Base-by-base conservation (phyloP, 2,888 invertebrate species). In the Ctenicera cuprea region DNA sequence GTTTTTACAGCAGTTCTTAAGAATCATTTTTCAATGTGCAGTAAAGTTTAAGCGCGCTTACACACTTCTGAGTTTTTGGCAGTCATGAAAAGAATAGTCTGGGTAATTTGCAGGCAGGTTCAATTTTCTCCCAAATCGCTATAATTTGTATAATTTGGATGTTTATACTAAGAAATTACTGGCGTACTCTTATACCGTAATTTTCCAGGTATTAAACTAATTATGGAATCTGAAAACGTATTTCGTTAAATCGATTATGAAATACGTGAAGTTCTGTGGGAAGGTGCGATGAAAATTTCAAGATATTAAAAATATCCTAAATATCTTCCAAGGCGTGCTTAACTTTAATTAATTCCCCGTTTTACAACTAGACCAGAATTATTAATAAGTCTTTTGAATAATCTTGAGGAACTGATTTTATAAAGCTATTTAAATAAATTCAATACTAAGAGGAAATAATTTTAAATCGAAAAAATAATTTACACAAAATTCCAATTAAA, bases 261-360 rank as follows among this genome's bases (percentile, higher is more conserved):
- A 59, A 33, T 54, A 54, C 54, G 54, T 54, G 54, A 30, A 54
- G 54, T 30, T 3, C 54, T 54, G 54, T 54, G 54, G 30, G 54
- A 54, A 54, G 54, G 30, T 54, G 54, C 33, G 54, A 54, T 12
- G 54, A 54, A 54, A 54, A 54, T 54, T 38, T 59, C 37, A 59
- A 59, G 59, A 59, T 59, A 59, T 59, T 59, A 59, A 59, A 59
- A 59, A 59, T 59, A 38, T 12, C 16, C 59, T 38, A 59, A 38
- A 59, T 59, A 59, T 11, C 20, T 59, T 7, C 12, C 8, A 12
- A n/a, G 38, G 38, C 38, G 12, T 59, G 11, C 38, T 54, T 26
- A 30, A 20, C 48, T 54, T 26, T 54, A 59, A 59, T 59, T 59
- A 59, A 59, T 59, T 59, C 3, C 18, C 38, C 37, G 50, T 20